Evolutionary conservation across 2,113 vertebrate genomes (phyloP), one percentile per base, ranked within the genome.

Genomic region (Nansenia antarctica): DNA sequence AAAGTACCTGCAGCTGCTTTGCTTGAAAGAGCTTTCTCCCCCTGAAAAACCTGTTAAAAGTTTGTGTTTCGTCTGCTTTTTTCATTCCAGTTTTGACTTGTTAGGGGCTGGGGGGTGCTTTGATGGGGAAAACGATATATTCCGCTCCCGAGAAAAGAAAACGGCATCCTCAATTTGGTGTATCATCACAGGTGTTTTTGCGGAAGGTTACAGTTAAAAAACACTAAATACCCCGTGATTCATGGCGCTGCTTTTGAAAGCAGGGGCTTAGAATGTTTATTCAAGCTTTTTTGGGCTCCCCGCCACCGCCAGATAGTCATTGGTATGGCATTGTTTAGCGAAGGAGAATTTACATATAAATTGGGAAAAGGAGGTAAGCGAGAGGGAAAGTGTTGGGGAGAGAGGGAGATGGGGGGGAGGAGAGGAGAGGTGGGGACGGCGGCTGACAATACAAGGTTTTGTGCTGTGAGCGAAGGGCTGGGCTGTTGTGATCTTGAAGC

Each of bases 311-410:
- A 79, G 81, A 90, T 87, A 85, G 76, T 84, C 70, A 79, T 84
- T 77, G 75, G 84, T 86, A 82, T 82, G 75, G 68, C 65, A 85
- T 86, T 89, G 88, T 91, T 90, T 91, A 86, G 86, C 80, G 77
- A 79, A 80, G 49, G 73, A 9, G 49, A 76, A 93, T 92, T 91
- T 90, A 90, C 92, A 92, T 92, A 91, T 91, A 92, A 91, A 92
- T 92, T 92, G 92, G 88, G 82, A 88, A 85, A 76, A 24, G 49
- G 77, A 78, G 81, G 76, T 78, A 90, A 86, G 81, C 82, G 77
- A 88, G 79, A 80, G n/a, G 54, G 45, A 39, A 47, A 66, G 66
- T 37, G 32, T 42, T 34, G 45, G n/a, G 55, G 9, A 80, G 68
- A 68, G 77, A 79, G 35, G 69, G 76, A 74, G 62, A 9, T 20